phyloP scores from a whole-genome alignment of 1,140 invertebrate species.

The Sycobia sp. region DNA sequence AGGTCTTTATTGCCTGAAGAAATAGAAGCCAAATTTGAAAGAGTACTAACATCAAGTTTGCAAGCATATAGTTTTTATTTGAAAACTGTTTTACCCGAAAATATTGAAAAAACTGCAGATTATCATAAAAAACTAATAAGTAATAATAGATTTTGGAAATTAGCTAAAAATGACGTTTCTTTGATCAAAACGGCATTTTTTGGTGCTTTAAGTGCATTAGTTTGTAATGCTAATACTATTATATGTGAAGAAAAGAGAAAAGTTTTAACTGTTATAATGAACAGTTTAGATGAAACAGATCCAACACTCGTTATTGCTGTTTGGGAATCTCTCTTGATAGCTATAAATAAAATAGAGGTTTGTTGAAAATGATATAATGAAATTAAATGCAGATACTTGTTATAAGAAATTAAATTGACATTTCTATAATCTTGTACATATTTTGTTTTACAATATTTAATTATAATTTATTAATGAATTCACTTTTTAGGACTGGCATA shows the following conservation, averaged over 20 bases:
- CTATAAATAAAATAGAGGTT: conserved; percentile 67
- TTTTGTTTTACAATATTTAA: conserved; percentile 42
- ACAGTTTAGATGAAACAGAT: conserved; percentile 75
- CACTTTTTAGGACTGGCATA: conserved; percentile 69
- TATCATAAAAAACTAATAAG: conserved; percentile 65
- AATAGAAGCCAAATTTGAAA: conserved; percentile 73
- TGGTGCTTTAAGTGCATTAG: conserved; percentile 68
- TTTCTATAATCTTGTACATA: conserved; percentile 34
- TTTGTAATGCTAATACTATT: conserved; percentile 61
- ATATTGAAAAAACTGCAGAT: conserved; percentile 61
- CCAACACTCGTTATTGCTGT: conserved; percentile 68
- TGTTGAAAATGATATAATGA: conserved; percentile 10
- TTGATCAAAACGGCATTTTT: conserved; percentile 71
- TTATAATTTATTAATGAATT: conserved; percentile 11
- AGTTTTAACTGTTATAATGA: conserved; percentile 67
- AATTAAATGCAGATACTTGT: too few relatives aligned
- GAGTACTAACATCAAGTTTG: conserved; percentile 71
- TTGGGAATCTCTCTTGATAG: conserved; percentile 73
- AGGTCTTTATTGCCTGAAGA: conserved; percentile 69
- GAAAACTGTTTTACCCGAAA: conserved; percentile 59
- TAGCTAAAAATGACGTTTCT: conserved; percentile 64
- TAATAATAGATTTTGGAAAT: conserved; percentile 77
- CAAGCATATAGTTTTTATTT: conserved; percentile 70
- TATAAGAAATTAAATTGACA: too few relatives aligned
- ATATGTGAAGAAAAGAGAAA: conserved; percentile 63